Evolutionary conservation across 35 echinoderm and acorn worm species (phyloP).

Genomic region (Holothuria glaberrima): DNA sequence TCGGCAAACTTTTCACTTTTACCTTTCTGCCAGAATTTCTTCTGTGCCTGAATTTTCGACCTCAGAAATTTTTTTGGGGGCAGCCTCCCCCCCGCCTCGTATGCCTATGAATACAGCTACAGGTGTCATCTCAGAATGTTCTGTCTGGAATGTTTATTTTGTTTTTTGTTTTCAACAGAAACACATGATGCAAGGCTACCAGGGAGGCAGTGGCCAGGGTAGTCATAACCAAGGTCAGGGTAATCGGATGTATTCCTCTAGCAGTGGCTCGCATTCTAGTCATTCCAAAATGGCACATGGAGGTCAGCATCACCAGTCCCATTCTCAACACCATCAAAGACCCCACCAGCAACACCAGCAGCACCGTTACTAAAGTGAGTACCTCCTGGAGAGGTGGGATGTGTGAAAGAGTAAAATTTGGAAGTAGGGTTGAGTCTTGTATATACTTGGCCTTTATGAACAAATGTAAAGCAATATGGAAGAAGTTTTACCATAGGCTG

Average conservation of each 20-base stretch:
- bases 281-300: slow-evolving; percentile 32
- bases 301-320: slow-evolving; percentile 43
- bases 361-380: slow-evolving; percentile 62
- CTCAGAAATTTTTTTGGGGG: too few relatives aligned
- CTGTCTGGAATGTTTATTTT: background rate
- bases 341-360: slow-evolving; percentile 82
- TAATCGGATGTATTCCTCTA: slow-evolving; percentile 76
- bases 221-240: slow-evolving; percentile 69
- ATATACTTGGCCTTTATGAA: too few relatives aligned
- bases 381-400: background rate
- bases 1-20: too few relatives aligned
- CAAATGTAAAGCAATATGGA: too few relatives aligned
- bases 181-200: slow-evolving; percentile 83
- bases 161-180: slow-evolving; percentile 16
- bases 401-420: too few relatives aligned
- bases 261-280: slow-evolving; percentile 11
- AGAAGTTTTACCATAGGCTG: too few relatives aligned
- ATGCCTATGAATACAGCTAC: too few relatives aligned
- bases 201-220: slow-evolving; percentile 63
- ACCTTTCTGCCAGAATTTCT: too few relatives aligned
- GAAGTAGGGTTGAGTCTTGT: too few relatives aligned
- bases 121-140: background rate
- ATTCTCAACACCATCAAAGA: slow-evolving; percentile 38
- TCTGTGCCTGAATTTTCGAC: too few relatives aligned
- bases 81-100: too few relatives aligned